These are phyloP conservation scores for Chironex yamaguchii DNA, from an alignment of 30 jellyfish, hydroid and myxozoan genomes.

Conservation along the genomic window DNA sequence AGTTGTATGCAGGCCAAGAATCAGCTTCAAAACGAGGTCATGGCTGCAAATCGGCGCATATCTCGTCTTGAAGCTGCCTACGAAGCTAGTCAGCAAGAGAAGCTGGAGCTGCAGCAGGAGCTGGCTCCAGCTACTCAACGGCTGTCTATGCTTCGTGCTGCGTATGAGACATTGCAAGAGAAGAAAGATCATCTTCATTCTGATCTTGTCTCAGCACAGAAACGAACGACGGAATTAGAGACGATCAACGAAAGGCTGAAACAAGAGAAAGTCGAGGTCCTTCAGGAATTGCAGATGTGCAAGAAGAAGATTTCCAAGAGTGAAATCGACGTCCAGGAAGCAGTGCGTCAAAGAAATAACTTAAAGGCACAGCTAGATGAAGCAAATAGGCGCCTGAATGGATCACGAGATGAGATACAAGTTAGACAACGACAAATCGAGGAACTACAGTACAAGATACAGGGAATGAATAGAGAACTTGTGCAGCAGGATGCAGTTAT, in stretches of 20 bases:
- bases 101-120: conserved; percentile 96
- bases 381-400: conserved; percentile 72
- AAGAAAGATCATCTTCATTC: conserved; percentile 95
- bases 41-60: conserved; percentile 92
- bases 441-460: conserved; percentile 92
- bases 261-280: conserved; percentile 88
- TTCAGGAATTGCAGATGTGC: conserved; percentile 83
- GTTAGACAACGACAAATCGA: conserved; percentile 84
- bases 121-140: conserved; percentile 99
- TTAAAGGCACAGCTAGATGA: conserved; percentile 85
- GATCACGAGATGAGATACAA: conserved; percentile 82
- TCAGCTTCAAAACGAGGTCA: conserved; percentile 92
- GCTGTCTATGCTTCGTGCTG: conserved; percentile 94
- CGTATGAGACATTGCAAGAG: conserved; percentile 97
- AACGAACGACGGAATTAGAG: conserved; percentile 87
- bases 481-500: conserved; percentile 82
- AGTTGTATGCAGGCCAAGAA: conserved; percentile 83
- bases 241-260: conserved; percentile 86
- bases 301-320: conserved; percentile 79
- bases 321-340: conserved; percentile 81
- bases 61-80: conserved; percentile 99
- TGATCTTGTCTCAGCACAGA: conserved; percentile 82
- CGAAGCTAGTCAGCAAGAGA: conserved; percentile 98
- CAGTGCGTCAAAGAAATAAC: conserved; percentile 62
- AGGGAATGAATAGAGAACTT: conserved; percentile 81